Conservation (phyloP, 1,140 invertebrate species). For the Danaus melanippus region DNA sequence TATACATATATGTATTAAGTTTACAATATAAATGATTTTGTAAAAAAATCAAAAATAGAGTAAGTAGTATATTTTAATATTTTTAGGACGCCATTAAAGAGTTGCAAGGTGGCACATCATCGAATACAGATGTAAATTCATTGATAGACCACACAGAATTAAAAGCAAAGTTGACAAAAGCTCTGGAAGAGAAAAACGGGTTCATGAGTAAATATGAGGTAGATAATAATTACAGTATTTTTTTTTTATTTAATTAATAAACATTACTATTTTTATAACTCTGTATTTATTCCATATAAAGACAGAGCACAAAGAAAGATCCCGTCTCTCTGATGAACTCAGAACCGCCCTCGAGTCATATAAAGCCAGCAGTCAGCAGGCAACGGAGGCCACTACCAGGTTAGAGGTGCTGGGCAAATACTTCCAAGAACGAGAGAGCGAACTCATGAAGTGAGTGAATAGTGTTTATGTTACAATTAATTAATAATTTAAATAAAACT, state of each 20-base stretch:
- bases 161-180: slow-evolving; percentile 56
- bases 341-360: slow-evolving; percentile 72
- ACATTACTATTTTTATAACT: too few species aligned
- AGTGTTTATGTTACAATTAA: too few species aligned
- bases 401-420: slow-evolving; percentile 89
- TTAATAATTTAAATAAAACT: too few species aligned
- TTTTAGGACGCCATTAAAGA: slow-evolving; percentile 57
- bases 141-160: slow-evolving; percentile 62
- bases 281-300: slow-evolving; percentile 15
- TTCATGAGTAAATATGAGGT: slow-evolving; percentile 58
- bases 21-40: too few species aligned
- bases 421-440: slow-evolving; percentile 90
- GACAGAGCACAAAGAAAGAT: slow-evolving; percentile 48
- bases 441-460: slow-evolving; percentile 82
- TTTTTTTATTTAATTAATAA: too few species aligned
- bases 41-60: too few species aligned
- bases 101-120: slow-evolving; percentile 37
- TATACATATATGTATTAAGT: too few species aligned
- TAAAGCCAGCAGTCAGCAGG: slow-evolving; percentile 82
- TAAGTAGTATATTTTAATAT: neutral
- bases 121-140: slow-evolving; percentile 42
- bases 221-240: slow-evolving; percentile 10
- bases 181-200: slow-evolving; percentile 47
- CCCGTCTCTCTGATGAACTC: slow-evolving; percentile 41
- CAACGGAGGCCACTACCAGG: slow-evolving; percentile 85